Evolutionary conservation across 2,797 vertebrate species (phyloP), one percentile per base, ranked within the genome.

Genomic region (Ptychobarbus kaznakovi): DNA sequence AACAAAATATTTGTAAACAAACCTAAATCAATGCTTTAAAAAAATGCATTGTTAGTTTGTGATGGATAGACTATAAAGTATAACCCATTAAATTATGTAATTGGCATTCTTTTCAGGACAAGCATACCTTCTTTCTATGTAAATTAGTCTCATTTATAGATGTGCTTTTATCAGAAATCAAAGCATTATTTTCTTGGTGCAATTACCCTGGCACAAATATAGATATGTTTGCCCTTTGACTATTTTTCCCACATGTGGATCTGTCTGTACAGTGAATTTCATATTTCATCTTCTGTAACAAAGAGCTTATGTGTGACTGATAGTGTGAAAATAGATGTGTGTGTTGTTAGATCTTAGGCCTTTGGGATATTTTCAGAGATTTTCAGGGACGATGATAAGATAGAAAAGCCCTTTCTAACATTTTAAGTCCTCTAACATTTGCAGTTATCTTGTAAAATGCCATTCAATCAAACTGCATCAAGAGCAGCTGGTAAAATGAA

Each of bases 391-490:
- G 22, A 53, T 44, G 79, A 84, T 86, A 75, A 82, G 49, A 82
- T 83, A 53, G 81, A 80, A 84, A 87, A 79, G 63, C 81, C 77
- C 46, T 81, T 73, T 58, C 85, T 73, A 83, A 85, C 80, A 88
- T 89, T 74, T 22, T 86, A 76, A 86, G 80, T 85, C 79, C 65
- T 82, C 51, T 58, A 84, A 84, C 81, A 83, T 85, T 88, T 83
- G 78, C 81, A 76, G 87, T 85, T 86, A 82, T 85, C 85, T 85
- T 77, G 80, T 86, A 88, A 86, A 89, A 88, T 88, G 85, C 70
- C 87, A 88, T 81, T 89, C 65, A 80, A 86, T 89, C 82, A 74
- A 81, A 86, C 70, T 68, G 38, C 73, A 76, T 80, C 63, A 80
- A 69, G n/a, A 88, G 53, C 63, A 72, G 79, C 88, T 82, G 84